Evolutionary conservation across 2,113 vertebrate genomes (phyloP).

Genomic region (Pontoporia blainvillei): DNA sequence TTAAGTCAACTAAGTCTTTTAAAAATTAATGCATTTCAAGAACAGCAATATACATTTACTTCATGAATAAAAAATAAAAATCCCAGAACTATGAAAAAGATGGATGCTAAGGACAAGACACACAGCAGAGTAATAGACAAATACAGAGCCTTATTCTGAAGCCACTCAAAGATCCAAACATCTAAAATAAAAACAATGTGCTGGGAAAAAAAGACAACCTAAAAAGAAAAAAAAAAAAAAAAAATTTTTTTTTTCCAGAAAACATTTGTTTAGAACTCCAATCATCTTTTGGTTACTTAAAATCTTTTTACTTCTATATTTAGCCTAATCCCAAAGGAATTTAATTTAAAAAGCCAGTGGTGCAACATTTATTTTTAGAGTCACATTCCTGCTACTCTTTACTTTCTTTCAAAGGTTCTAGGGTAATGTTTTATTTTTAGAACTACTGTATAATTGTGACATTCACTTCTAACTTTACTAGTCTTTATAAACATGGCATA

Average conservation of each 20-base stretch:
- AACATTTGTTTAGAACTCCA: neutral
- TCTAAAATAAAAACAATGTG: constrained; percentile 1
- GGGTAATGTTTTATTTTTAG: constrained; percentile 68
- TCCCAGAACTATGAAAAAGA: neutral
- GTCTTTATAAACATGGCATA: constrained; percentile 5
- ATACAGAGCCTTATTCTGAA: neutral
- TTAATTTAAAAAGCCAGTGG: neutral
- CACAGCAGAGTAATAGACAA: neutral
- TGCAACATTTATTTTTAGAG: constrained; percentile 68
- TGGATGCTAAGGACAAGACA: neutral
- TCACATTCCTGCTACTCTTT: constrained; percentile 42
- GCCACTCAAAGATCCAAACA: neutral
- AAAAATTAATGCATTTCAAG: neutral
- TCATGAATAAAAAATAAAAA: constrained; percentile 5
- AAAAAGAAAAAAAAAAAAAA: neutral
- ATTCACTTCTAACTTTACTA: neutral
- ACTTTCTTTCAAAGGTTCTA: constrained; percentile 61
- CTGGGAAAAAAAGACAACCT: neutral
- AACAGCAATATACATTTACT: neutral
- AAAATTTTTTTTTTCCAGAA: neutral
- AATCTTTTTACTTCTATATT: neutral
- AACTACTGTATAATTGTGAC: constrained; percentile 46
- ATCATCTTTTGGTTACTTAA: neutral
- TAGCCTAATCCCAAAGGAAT: neutral
- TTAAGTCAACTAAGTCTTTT: neutral